Percentiles rank a stretch among this genome's conserved stretches.
Conservation (phyloP, 2,113 vertebrate species). For the Pygoscelis antarcticus region DNA sequence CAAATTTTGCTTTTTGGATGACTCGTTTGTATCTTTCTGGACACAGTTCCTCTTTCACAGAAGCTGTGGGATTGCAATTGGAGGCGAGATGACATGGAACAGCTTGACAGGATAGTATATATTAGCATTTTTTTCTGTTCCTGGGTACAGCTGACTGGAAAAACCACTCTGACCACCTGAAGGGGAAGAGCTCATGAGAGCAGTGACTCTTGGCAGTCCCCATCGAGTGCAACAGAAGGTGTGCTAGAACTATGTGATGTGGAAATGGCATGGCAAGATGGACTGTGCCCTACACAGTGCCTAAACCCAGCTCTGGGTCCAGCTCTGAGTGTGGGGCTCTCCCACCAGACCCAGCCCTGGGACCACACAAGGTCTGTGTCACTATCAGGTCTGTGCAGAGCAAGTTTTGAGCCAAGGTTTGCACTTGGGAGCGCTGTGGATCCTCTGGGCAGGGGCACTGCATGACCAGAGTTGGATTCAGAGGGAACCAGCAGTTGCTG, state of each 20-base stretch:
- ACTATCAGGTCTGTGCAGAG: neutral
- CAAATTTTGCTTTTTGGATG: neutral
- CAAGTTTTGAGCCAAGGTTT: neutral
- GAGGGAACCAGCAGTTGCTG: neutral
- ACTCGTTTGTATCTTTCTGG: neutral
- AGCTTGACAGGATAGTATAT: neutral
- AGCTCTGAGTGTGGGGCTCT: neutral
- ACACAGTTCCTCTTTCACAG: neutral
- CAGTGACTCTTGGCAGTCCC: neutral
- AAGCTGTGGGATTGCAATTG: neutral
- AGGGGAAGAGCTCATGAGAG: neutral
- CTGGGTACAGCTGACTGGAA: neutral
- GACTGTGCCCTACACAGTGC: no score
- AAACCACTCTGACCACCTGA: neutral
- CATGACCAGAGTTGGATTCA: neutral
- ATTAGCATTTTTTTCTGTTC: neutral
- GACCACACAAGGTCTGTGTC: neutral
- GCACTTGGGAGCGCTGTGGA: neutral
- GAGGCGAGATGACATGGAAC: fast-evolving
- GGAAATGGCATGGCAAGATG: neutral
- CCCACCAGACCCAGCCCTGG: neutral
- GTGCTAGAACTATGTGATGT: neutral
- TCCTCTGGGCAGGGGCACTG: neutral
- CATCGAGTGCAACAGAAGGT: neutral
- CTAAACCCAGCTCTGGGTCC: neutral